These are phyloP conservation scores for Psittacus erithacus DNA, from an alignment of 2,113 vertebrate genomes.

Conservation along the genomic window DNA sequence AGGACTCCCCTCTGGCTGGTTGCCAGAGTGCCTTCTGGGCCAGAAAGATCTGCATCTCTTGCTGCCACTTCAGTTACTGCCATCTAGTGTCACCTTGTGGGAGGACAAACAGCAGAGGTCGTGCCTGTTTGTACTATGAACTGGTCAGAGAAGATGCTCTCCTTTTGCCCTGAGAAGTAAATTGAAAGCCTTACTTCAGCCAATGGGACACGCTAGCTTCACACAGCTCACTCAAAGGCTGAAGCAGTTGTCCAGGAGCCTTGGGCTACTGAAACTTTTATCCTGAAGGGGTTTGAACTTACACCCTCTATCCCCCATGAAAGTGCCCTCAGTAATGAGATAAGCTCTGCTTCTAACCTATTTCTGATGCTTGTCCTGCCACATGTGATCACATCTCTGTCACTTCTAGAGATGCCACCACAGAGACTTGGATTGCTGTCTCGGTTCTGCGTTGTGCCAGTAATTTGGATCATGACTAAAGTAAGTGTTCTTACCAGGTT, in stretches of 20 bases:
- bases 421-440: background rate
- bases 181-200: background rate
- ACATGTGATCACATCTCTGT: background rate
- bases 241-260: background rate
- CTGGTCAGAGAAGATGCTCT: background rate
- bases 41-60: background rate
- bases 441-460: accelerated
- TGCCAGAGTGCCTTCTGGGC: background rate
- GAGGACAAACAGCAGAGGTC: background rate
- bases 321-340: background rate
- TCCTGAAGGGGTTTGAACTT: background rate
- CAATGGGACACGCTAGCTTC: background rate
- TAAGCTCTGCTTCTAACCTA: background rate
- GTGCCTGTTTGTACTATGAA: accelerated
- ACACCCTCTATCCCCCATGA: accelerated
- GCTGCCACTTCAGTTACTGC: conserved; percentile 47
- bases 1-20: accelerated
- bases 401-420: background rate
- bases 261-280: background rate
- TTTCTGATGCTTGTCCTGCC: background rate
- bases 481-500: background rate
- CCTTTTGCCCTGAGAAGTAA: background rate
- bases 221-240: background rate
- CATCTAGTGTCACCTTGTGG: conserved; percentile 58
- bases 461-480: background rate